These are phyloP conservation scores for Gymnoscelis rufifasciata DNA, from an alignment of 2,888 invertebrate genomes.

Conservation along the genomic window DNA sequence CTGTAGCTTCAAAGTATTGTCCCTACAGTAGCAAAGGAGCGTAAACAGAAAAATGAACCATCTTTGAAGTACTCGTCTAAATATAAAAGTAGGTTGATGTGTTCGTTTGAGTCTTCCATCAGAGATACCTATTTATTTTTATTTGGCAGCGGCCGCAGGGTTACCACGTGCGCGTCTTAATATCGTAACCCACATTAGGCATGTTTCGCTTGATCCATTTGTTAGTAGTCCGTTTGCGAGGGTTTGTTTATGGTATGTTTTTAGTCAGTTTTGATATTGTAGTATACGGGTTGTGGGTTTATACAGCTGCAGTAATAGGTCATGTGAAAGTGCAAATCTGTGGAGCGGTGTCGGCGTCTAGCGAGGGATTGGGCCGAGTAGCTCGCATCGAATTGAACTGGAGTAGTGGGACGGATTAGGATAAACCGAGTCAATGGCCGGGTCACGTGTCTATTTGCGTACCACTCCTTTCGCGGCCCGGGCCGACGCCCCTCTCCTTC, in stretches of 20 bases:
- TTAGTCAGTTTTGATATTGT: slow-evolving; percentile 15
- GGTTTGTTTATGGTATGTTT: slow-evolving; percentile 16
- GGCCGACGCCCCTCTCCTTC: slow-evolving; percentile 46
- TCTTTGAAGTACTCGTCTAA: slow-evolving; percentile 46
- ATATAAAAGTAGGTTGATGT: slow-evolving; percentile 58
- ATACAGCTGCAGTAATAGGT: slow-evolving; percentile 50
- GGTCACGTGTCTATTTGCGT: slow-evolving; percentile 76
- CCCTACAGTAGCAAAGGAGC: slow-evolving; percentile 22
- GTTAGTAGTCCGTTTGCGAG: slow-evolving; percentile 19
- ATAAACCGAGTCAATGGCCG: slow-evolving; percentile 78
- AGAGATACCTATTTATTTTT: slow-evolving; percentile 61
- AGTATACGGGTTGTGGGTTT: slow-evolving; percentile 34
- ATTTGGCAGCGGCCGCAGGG: slow-evolving; percentile 47
- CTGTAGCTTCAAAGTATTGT: slow-evolving; percentile 19
- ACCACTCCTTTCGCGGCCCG: slow-evolving; percentile 51
- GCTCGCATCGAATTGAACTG: slow-evolving; percentile 56
- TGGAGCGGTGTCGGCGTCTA: slow-evolving; percentile 31
- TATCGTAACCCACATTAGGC: slow-evolving; percentile 34
- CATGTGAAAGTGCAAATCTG: slow-evolving; percentile 51
- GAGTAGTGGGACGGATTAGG: slow-evolving; percentile 79
- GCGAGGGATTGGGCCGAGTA: slow-evolving; percentile 37
- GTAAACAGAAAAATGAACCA: slow-evolving; percentile 38
- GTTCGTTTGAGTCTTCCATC: slow-evolving; percentile 55
- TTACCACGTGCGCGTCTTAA: slow-evolving; percentile 36
- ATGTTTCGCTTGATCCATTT: slow-evolving; percentile 31